Conservation (phyloP, 2,888 invertebrate species). For the Matsumyia berberina region DNA sequence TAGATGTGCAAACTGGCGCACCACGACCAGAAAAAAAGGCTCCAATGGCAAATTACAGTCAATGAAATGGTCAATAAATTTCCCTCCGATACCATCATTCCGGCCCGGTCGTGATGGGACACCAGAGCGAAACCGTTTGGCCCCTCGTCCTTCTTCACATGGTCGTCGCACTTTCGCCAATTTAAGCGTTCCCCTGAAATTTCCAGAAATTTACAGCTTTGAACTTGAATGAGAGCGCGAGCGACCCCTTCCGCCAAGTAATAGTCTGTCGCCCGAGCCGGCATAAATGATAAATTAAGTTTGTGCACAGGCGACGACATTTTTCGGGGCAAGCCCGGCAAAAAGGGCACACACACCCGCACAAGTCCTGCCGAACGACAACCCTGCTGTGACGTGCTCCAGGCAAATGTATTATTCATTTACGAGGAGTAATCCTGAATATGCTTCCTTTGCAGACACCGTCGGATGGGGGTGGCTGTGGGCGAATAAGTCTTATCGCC, state of each 20-base stretch:
- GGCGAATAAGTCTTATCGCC: slow-evolving; percentile 61
- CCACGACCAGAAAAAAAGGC: slow-evolving; percentile 49
- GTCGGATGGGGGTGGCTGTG: background rate
- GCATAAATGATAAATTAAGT: slow-evolving; percentile 72
- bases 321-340: slow-evolving; percentile 62
- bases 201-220: slow-evolving; percentile 35
- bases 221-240: slow-evolving; percentile 30
- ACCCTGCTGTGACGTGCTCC: slow-evolving; percentile 66
- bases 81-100: slow-evolving; percentile 76
- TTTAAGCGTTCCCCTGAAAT: slow-evolving; percentile 33
- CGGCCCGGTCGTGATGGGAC: slow-evolving; percentile 66
- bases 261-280: slow-evolving; percentile 5
- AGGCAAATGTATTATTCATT: slow-evolving; percentile 75
- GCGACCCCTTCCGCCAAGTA: slow-evolving; percentile 37
- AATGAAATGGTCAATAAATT: slow-evolving; percentile 77
- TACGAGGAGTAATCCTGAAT: slow-evolving; percentile 72
- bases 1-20: slow-evolving; percentile 42
- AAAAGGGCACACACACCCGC: slow-evolving; percentile 33
- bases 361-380: slow-evolving; percentile 1
- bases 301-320: slow-evolving; percentile 65
- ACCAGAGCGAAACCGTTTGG: slow-evolving; percentile 33
- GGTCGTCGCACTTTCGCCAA: background rate
- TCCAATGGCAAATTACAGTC: slow-evolving; percentile 76
- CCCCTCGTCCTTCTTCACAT: background rate
- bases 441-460: slow-evolving; percentile 72